Base-by-base conservation (phyloP, 2,888 invertebrate genomes). In the Ptychoptera albimana region DNA sequence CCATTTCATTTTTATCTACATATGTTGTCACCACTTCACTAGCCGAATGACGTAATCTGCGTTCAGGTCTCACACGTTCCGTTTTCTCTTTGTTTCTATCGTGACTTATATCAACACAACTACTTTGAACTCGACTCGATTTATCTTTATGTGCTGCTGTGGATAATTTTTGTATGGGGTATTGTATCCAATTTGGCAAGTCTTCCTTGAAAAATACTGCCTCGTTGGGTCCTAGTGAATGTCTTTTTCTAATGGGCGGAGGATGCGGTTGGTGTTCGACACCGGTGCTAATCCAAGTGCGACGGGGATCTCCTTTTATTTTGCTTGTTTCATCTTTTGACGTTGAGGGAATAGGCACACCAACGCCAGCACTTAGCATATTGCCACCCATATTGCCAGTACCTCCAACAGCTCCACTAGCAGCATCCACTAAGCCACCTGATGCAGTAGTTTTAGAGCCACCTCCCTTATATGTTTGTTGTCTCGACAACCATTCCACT, bases 401-500 rank as follows among this genome's bases (percentile, higher is more conserved):
- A 35, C 13, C 8, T 6, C 5, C 35, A 35, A 6, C n/a, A n/a
- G n/a, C n/a, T 35, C 3, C 23, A 35, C 13, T 13, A 35, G 4
- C 8, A 12, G 35, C 35, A 35, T 35, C n/a, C n/a, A n/a, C n/a
- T 35, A 12, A 6, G 13, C 13, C 13, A 35, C n/a, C n/a, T 12
- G 35, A n/a, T 35, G n/a, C 3, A 35, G 13, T 12, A 35, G 12
- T 23, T 23, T 23, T 23, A 3, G 23, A 23, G 7, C 4, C 7
- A 23, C 3, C 31, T 44, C 46, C 29, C 45, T 44, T 29, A 31
- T 43, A 43, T 29, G 44, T 39, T 50, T 64, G 63, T 51, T 63
- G 53, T 45, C 63, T 63, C 15, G 64, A 61, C 8, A 65, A 54
- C 65, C 66, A 66, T 46, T 66, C 65, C 13, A 65, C 58, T 14